phyloP scores from a whole-genome alignment of 2,888 invertebrate genomes.

The Amphipyra tragopoginis region DNA sequence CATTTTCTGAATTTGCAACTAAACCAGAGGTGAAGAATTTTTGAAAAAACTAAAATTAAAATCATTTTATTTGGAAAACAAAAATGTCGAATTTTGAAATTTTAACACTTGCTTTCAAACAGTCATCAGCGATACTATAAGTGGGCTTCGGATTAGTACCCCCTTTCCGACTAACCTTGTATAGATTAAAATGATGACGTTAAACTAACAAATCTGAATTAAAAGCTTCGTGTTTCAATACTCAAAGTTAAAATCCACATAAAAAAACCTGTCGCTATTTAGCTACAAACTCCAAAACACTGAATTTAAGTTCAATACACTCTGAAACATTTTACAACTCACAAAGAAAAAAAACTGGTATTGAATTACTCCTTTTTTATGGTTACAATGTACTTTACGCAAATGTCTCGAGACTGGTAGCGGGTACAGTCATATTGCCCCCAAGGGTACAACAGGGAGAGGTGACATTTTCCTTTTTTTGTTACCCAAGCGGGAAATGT shows the following conservation, averaged over 20 bases:
- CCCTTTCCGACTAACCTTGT: no score
- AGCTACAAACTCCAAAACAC: conserved; percentile 26
- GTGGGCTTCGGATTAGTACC: no score
- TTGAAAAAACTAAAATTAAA: no score
- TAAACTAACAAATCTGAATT: no score
- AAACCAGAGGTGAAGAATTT: no score
- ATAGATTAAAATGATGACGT: no score
- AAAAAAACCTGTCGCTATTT: background rate
- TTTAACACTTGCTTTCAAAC: no score
- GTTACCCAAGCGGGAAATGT: conserved; percentile 72
- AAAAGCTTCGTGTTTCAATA: no score
- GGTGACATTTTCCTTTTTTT: conserved; percentile 78
- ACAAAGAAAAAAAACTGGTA: conserved; percentile 44
- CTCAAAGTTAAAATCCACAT: background rate
- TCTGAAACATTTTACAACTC: conserved; percentile 41
- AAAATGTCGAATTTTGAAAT: no score
- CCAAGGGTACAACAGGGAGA: conserved; percentile 62
- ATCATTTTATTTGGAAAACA: no score
- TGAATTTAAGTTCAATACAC: conserved; percentile 50
- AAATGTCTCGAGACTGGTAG: conserved; percentile 51
- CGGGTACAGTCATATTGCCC: conserved; percentile 56
- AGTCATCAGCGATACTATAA: no score
- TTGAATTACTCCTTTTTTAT: conserved; percentile 65
- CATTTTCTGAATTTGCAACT: no score
- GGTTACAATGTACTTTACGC: conserved; percentile 66